These are phyloP conservation scores for Todiramphus saurophagus DNA, from an alignment of 2,113 vertebrate species.

Conservation along the genomic window DNA sequence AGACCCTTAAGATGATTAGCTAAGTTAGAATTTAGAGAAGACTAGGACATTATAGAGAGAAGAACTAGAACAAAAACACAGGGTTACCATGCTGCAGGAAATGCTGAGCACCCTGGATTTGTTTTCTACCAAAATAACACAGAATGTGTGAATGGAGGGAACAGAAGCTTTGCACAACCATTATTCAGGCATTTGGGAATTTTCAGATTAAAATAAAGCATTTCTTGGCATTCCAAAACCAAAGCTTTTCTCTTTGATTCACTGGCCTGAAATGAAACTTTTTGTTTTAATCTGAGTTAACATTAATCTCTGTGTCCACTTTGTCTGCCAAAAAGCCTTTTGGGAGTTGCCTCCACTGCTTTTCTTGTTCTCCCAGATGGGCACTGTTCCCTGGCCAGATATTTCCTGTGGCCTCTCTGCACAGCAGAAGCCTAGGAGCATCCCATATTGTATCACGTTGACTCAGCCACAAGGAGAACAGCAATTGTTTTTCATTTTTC, in stretches of 20 bases:
- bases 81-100: neutral
- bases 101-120: neutral
- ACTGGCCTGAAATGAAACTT: neutral
- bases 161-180: neutral
- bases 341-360: neutral
- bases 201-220: neutral
- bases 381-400: neutral
- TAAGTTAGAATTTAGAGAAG: no score
- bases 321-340: neutral
- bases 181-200: neutral
- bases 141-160: neutral
- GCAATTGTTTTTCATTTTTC: neutral
- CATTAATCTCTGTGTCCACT: neutral
- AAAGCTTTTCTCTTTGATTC: neutral
- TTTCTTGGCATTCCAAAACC: neutral
- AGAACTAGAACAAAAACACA: neutral
- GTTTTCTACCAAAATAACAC: neutral
- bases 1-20: no score
- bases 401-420: neutral
- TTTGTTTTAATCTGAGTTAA: neutral
- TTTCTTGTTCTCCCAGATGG: neutral
- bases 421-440: neutral
- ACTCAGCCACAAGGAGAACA: neutral
- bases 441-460: neutral
- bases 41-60: neutral